Percentiles rank a stretch among this genome's conserved stretches.
These are phyloP conservation scores for Cossypha dichroa DNA, from an alignment of 2,797 vertebrate species.

Conservation along the genomic window DNA sequence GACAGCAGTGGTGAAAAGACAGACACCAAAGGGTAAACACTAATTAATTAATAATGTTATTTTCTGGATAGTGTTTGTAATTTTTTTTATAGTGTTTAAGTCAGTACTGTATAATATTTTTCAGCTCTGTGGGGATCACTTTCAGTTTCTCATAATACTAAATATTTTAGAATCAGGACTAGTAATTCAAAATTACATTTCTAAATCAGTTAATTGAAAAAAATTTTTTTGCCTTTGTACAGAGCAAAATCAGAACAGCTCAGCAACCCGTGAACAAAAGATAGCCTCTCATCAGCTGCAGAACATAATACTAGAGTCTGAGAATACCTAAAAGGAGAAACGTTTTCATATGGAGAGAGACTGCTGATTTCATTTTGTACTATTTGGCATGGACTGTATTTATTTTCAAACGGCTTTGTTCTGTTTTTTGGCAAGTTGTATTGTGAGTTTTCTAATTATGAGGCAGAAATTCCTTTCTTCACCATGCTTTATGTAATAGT, in stretches of 20 bases:
- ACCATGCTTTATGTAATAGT: conserved; percentile 84
- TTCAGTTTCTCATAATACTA: not conserved
- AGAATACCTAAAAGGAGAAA: conserved; percentile 52
- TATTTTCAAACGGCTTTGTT: conserved; percentile 83
- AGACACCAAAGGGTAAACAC: conserved; percentile 85
- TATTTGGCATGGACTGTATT: conserved; percentile 84
- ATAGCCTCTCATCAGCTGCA: conserved; percentile 60
- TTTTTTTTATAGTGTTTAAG: not conserved
- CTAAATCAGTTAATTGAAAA: not conserved
- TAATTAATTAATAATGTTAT: not conserved
- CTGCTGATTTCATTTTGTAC: conserved; percentile 81
- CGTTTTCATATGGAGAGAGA: conserved; percentile 74
- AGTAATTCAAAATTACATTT: not conserved
- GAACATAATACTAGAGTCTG: conserved; percentile 53
- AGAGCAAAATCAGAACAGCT: conserved; percentile 89
- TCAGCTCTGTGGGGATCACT: too few relatives aligned
- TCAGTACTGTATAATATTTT: not conserved
- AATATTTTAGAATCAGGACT: not conserved
- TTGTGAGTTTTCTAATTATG: conserved; percentile 85
- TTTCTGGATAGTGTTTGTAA: not conserved
- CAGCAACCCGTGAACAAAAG: conserved; percentile 83
- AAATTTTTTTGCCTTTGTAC: conserved; percentile 53
- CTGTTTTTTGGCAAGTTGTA: conserved; percentile 81
- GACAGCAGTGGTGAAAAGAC: conserved; percentile 85
- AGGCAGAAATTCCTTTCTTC: conserved; percentile 80